Evolutionary conservation across 1,140 invertebrate species (phyloP).

Genomic region (Gryllus bimaculatus): DNA sequence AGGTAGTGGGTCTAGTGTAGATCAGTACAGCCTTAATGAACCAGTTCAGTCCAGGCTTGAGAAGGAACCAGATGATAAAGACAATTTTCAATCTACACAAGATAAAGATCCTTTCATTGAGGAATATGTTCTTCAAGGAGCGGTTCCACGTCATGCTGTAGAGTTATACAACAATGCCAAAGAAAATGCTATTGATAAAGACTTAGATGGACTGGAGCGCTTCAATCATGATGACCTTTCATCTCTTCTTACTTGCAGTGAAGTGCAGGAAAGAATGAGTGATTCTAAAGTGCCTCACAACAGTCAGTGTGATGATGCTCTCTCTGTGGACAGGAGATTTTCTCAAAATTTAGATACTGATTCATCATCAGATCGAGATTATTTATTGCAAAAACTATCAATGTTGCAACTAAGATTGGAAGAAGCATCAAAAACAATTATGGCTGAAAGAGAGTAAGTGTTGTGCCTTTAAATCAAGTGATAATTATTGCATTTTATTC

Average conservation of each 20-base stretch:
- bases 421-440: slow-evolving; percentile 63
- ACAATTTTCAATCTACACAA: not conserved
- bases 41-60: slow-evolving; percentile 14
- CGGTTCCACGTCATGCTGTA: slow-evolving; percentile 49
- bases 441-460: slow-evolving; percentile 60
- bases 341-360: slow-evolving; percentile 16
- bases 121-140: slow-evolving; percentile 51
- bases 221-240: slow-evolving; percentile 15
- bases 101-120: slow-evolving; percentile 44
- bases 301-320: slow-evolving; percentile 1
- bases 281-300: not conserved
- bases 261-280: slow-evolving; percentile 15
- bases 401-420: slow-evolving; percentile 61
- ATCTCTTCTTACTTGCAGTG: slow-evolving; percentile 25
- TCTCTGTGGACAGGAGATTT: slow-evolving; percentile 13
- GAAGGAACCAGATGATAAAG: slow-evolving; percentile 14
- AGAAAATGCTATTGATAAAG: slow-evolving; percentile 22
- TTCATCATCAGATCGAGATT: slow-evolving; percentile 44
- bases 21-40: slow-evolving; percentile 14
- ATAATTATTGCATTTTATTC: no score
- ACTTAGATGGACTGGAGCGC: slow-evolving; percentile 8
- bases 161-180: slow-evolving; percentile 35
- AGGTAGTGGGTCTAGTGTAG: slow-evolving; percentile 8
- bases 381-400: slow-evolving; percentile 52
- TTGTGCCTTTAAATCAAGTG: not conserved